Evolutionary conservation across 2,797 vertebrate species (phyloP).

Genomic region (Danio tinwini): DNA sequence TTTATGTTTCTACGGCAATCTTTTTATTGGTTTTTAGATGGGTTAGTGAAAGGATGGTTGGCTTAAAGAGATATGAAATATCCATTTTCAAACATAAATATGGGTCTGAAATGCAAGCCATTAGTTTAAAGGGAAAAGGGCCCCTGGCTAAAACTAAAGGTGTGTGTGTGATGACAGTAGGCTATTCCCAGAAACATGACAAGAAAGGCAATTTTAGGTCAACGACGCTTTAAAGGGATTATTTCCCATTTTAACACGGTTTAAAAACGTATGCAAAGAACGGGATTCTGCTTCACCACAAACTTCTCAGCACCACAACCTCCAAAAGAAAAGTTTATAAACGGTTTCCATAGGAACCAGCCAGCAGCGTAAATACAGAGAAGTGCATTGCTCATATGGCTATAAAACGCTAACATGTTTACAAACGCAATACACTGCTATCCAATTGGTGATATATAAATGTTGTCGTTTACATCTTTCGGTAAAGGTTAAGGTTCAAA

Average conservation of each 20-base stretch:
- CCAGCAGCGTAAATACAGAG: background rate
- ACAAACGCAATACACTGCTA: background rate
- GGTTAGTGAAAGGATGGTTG: slow-evolving; percentile 88
- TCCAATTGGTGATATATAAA: background rate
- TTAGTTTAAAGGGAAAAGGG: slow-evolving; percentile 70
- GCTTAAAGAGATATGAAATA: slow-evolving; percentile 86
- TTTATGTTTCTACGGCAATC: slow-evolving; percentile 93
- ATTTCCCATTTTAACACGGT: slow-evolving; percentile 26
- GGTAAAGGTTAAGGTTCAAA: background rate
- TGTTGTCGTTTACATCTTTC: background rate
- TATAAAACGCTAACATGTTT: background rate
- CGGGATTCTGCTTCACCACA: background rate
- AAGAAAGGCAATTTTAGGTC: slow-evolving; percentile 75
- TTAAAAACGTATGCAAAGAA: slow-evolving; percentile 45
- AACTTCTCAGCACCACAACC: slow-evolving; percentile 30
- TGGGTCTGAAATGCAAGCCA: slow-evolving; percentile 77
- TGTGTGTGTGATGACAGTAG: slow-evolving; percentile 60
- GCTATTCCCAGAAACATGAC: slow-evolving; percentile 65
- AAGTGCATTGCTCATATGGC: background rate
- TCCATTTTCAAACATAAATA: slow-evolving; percentile 84
- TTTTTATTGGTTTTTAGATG: slow-evolving; percentile 90
- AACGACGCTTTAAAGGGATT: slow-evolving; percentile 71
- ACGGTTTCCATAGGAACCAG: slow-evolving; percentile 39
- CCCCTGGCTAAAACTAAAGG: slow-evolving; percentile 58
- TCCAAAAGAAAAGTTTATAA: slow-evolving; percentile 36